Evolutionary conservation across 1,140 invertebrate genomes (phyloP).

Genomic region (Grapholita molesta): DNA sequence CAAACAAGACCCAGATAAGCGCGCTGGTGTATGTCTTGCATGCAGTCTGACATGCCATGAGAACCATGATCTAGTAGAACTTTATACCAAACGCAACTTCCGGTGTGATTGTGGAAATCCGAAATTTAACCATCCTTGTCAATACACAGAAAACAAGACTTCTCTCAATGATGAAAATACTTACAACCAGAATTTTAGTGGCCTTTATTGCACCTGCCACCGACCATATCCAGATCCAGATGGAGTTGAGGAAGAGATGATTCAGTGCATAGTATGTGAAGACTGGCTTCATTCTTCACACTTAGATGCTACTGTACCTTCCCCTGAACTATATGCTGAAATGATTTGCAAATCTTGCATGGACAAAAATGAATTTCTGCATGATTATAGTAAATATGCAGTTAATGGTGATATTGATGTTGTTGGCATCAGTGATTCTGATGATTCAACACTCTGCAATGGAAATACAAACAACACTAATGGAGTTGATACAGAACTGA

Average conservation of each 20-base stretch:
- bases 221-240: conserved; percentile 97
- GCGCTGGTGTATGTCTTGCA: conserved; percentile 94
- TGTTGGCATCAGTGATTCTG: conserved; percentile 19
- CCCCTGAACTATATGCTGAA: conserved; percentile 84
- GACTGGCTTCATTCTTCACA: conserved; percentile 98
- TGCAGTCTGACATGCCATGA: conserved; percentile 97
- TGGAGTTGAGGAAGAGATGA: conserved; percentile 92
- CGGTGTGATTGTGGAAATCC: conserved; percentile 98
- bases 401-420: conserved; percentile 49
- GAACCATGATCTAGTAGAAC: conserved; percentile 95
- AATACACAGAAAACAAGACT: conserved; percentile 84
- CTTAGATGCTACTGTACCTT: conserved; percentile 80
- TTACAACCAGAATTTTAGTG: conserved; percentile 98
- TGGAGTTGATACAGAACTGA: conserved; percentile 18
- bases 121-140: conserved; percentile 89
- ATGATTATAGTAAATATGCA: conserved; percentile 81
- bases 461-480: conserved; percentile 17
- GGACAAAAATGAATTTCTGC: conserved; percentile 86
- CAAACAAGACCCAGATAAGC: conserved; percentile 76
- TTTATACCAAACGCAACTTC: conserved; percentile 98
- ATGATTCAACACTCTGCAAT: conserved; percentile 19
- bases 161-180: conserved; percentile 85
- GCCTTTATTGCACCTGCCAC: conserved; percentile 95
- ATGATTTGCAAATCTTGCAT: conserved; percentile 89
- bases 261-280: conserved; percentile 98